These are phyloP conservation scores for Arenaria interpres DNA, from an alignment of 2,113 vertebrate genomes.

Conservation along the genomic window DNA sequence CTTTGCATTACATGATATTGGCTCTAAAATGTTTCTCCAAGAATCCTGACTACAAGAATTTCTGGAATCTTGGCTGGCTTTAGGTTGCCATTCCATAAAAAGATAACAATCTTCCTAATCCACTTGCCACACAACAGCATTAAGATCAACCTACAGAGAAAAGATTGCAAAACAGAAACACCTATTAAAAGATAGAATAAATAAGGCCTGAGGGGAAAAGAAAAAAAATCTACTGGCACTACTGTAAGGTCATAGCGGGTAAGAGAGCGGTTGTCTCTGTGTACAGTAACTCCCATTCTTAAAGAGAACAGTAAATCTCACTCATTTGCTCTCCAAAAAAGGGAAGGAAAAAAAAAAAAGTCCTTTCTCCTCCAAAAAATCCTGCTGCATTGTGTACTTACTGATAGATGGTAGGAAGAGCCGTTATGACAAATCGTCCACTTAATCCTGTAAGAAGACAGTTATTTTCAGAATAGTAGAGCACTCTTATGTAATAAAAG, in stretches of 20 bases:
- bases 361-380: neutral
- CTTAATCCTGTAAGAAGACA: slow-evolving; percentile 84
- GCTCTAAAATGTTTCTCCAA: neutral
- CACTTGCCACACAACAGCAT: neutral
- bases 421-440: slow-evolving; percentile 94
- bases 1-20: neutral
- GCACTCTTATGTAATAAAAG: fast-evolving
- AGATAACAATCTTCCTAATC: neutral
- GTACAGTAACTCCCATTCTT: neutral
- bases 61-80: neutral
- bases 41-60: neutral
- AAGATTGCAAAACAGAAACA: slow-evolving; percentile 11
- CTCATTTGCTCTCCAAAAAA: neutral
- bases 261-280: neutral
- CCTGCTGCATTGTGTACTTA: slow-evolving; percentile 75
- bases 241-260: neutral
- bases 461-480: neutral
- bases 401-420: slow-evolving; percentile 97
- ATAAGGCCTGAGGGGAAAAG: neutral
- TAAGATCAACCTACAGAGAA: neutral
- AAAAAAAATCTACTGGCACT: neutral
- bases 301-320: neutral
- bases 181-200: neutral
- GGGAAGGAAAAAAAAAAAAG: fast-evolving
- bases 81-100: neutral